Base-by-base conservation (phyloP, 2,888 invertebrate species). In the Hydriomena furcata region DNA sequence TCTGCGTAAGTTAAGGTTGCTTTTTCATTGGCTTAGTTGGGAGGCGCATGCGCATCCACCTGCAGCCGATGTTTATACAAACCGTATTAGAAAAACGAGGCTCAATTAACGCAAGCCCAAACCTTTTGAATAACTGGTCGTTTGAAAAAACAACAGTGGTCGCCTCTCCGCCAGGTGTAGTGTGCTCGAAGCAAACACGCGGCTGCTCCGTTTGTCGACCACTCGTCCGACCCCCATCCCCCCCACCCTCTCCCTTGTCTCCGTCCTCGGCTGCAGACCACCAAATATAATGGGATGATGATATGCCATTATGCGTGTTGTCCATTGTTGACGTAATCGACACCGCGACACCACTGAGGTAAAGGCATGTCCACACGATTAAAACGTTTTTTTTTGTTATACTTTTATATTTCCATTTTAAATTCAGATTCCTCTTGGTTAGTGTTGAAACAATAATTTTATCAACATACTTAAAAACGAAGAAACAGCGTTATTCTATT, bases 261-360 rank as follows among this genome's bases (percentile, higher is more conserved):
- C 27, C 43, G 12, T 7, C 21, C 21, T 24, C 12, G 5, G 7
- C 5, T 7, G 7, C 10, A 58, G 53, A 38, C 55, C 61, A 58
- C 62, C 78, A 79, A 83, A 82, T 80, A 78, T 82, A 80, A 82
- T 82, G 77, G 80, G 66, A 82, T 71, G 77, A 79, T 80, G 81
- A 82, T 82, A 77, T 68, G 77, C 79, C 74, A 79, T 81, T 74
- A 73, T 67, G 72, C 70, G 70, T 71, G 72, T 74, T 68, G 52
- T 55, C 52, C 56, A 61, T 66, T 71, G 68, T 68, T 58, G 59
- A 60, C 59, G 66, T 58, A 64, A 69, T 62, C 51, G 63, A 67
- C 55, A 63, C 67, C 61, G 56, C 55, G 52, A 30, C 37, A 23
- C 25, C 36, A 36, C 13, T 11, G 13, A 21, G n/a, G 17, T 13